A percentile compares a stretch with the other conserved stretches of the same genome.
Conservation (phyloP, 2,113 vertebrate species). For the Paralichthys olivaceus region DNA sequence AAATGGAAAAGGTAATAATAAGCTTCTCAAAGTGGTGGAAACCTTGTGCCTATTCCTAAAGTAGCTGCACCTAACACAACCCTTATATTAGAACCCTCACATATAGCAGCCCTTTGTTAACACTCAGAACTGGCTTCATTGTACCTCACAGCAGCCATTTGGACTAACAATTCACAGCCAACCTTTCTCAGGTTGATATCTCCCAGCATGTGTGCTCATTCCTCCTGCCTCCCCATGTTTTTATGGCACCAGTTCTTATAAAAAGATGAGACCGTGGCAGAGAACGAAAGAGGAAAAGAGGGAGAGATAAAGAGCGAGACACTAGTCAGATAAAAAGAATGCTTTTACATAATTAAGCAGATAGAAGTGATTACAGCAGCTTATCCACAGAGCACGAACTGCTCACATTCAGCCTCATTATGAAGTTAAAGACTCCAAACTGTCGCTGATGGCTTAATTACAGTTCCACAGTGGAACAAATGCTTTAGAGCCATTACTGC, state of each 20-base stretch:
- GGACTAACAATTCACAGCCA: constrained; percentile 29
- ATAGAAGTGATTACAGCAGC: constrained; percentile 83
- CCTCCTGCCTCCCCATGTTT: constrained; percentile 15
- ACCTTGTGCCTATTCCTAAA: constrained; percentile 35
- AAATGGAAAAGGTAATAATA: constrained; percentile 32
- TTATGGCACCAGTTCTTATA: constrained; percentile 31
- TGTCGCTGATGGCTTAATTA: constrained; percentile 84
- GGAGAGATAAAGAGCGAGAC: constrained; percentile 61
- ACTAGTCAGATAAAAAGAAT: constrained; percentile 75
- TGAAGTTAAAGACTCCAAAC: constrained; percentile 84
- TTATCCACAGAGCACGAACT: constrained; percentile 81
- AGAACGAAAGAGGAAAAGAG: constrained; percentile 33
- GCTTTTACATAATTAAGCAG: constrained; percentile 86
- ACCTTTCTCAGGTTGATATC: constrained; percentile 45
- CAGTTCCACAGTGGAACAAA: constrained; percentile 76
- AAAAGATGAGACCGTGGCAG: constrained; percentile 48
- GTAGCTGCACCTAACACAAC: constrained; percentile 13
- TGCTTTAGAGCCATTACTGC: constrained; percentile 66
- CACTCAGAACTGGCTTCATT: constrained; percentile 18
- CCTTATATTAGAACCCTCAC: constrained; percentile 14
- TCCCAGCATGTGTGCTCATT: constrained; percentile 11
- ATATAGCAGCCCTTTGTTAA: constrained; percentile 28
- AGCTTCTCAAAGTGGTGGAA: constrained; percentile 5
- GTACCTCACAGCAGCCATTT: constrained; percentile 53
- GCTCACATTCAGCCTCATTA: constrained; percentile 81